These are phyloP conservation scores for Podarcis raffonei DNA, from an alignment of 2,113 vertebrate genomes.

Conservation along the genomic window DNA sequence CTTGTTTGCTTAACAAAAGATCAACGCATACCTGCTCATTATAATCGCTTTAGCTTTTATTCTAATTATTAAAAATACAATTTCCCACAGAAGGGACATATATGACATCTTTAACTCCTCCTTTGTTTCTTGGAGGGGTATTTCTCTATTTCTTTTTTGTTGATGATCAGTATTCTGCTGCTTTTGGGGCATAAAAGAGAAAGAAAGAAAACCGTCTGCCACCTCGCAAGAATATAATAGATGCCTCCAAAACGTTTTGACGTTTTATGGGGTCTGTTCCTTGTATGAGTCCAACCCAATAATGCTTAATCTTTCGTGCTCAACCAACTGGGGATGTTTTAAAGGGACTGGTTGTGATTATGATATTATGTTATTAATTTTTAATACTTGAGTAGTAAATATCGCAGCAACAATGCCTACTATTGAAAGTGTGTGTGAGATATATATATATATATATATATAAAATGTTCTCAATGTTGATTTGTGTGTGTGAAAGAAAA, in stretches of 20 bases:
- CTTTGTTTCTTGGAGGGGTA: neutral
- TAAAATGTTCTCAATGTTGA: neutral
- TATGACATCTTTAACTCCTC: neutral
- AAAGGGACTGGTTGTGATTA: neutral
- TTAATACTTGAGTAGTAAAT: conserved; percentile 9
- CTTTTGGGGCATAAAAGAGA: neutral
- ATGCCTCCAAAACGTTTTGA: neutral
- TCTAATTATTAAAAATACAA: neutral
- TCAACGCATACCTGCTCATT: neutral
- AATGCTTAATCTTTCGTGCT: conserved; percentile 6
- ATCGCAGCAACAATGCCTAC: neutral
- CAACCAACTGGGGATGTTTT: neutral
- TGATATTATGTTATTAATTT: conserved; percentile 6
- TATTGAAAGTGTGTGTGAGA: neutral
- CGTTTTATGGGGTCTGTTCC: neutral
- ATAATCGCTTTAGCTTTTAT: neutral
- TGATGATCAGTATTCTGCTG: neutral
- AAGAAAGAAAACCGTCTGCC: too few species aligned
- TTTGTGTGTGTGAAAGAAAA: conserved; percentile 10
- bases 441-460: neutral
- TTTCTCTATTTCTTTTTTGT: too few species aligned
- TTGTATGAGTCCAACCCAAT: neutral
- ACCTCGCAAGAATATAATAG: neutral
- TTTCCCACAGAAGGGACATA: neutral
- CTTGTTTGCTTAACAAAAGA: neutral